Evolutionary conservation across 2,888 invertebrate genomes (phyloP), one percentile per base, ranked within the genome.

Genomic region (Patella depressa): DNA sequence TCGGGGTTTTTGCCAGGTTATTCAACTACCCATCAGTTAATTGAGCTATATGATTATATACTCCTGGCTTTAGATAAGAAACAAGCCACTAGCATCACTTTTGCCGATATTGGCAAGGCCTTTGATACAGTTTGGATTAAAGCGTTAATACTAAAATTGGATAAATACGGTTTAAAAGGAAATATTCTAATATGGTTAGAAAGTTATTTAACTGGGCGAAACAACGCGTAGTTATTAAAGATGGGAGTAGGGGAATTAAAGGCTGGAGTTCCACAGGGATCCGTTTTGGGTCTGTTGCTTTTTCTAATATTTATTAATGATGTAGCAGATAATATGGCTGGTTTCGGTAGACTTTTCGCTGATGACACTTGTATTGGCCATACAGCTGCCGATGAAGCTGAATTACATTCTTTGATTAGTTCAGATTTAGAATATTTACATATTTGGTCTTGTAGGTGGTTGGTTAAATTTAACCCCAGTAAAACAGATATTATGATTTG

Each of bases 1-100:
- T 80, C 82, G 72, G 81, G 84, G 7, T 86, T 84, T 73, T 34
- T 82, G 15, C 80, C 73, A 53, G 79, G 74, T 45, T 53, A 76
- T 5, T 83, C 84, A 4, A 82, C 82, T 73, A 81, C 81, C 24
- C 80, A 79, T 15, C 80, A 86, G 71, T 80, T 86, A 9, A 72
- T 82, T 9, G 71, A 57, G 17, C 78, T 80, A 34, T 69, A 78
- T n/a, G 73, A 83, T 24, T 81, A 85, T 29, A 65, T 80, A 19
- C 57, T 77, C 12, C 24, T 24, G 65, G 74, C 53, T 55, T 24
- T 83, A 15, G 80, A 84, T 14, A 34, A 79, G 12, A 74, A 75
- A 4, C 14, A 75, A 17, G 77, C 80, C 65, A 78, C 80, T 54
- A 82, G 85, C 72, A 70, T 75, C 29, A 73, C 83, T 24, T 54